Evolutionary conservation across 2,113 vertebrate genomes (phyloP), one percentile per base, ranked within the genome.

Genomic region (Balaeniceps rex): DNA sequence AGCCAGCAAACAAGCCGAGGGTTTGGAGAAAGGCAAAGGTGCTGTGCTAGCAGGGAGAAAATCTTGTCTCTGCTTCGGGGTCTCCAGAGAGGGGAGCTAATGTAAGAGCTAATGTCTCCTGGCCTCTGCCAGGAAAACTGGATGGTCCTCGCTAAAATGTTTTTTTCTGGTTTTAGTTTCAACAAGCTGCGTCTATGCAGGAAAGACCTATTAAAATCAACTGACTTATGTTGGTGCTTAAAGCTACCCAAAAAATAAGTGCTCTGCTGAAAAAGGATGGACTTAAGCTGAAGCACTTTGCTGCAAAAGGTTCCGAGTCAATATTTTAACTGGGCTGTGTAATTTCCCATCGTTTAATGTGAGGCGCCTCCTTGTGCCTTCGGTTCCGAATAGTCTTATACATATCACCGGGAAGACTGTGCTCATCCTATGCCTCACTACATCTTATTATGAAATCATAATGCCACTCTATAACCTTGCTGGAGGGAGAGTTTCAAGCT

Each of bases 401-500:
- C 72, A 3, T 33, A 66, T 71, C 52, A 34, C 19, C 3, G 5
- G 72, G 83, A 81, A 65, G 69, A 69, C 69, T 61, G 83, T 38
- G 87, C 69, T 94, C 77, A 82, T 96, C 88, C 87, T 11, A 6
- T 58, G 94, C 89, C 86, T 96, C 91, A 24, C 82, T 79, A 78
- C 79, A 38, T 70, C 79, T 95, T 87, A 78, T 70, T 89, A 85
- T 54, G 66, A 63, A 91, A 94, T 85, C 71, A 38, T 63, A 85
- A 82, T 90, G 87, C 78, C n/a, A 7, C 63, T 92, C 90, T 76
- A 70, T 87, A 83, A 89, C 91, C 84, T 96, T 87, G 87, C 91
- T 95, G 94, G 61, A 95, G 91, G 95, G 65, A 91, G 93, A 93
- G 63, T 82, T 88, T 55, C 3, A 42, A 94, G 76, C 83, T 34